Percentiles rank a stretch among this genome's conserved stretches.
Evolutionary conservation across 2,888 invertebrate species (phyloP).

Genomic region (Neoscelio sp.): DNA sequence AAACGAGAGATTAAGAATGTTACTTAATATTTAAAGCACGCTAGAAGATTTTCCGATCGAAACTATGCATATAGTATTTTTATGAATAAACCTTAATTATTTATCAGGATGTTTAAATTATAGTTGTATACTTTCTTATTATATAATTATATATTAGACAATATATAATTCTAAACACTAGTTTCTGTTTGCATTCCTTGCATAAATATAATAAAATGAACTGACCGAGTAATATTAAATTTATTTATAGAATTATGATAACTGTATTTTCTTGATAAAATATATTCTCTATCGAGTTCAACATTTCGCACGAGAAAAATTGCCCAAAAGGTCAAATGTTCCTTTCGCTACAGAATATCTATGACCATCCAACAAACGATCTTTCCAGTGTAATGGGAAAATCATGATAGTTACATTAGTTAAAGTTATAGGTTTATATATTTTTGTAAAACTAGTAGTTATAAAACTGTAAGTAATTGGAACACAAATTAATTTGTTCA

Average conservation of each 20-base stretch:
- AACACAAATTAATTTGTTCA: constrained; percentile 20
- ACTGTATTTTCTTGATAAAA: constrained; percentile 40
- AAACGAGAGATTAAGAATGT: constrained; percentile 16
- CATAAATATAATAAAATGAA: too few relatives aligned
- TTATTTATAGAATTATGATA: constrained; percentile 14
- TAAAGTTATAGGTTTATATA: constrained; percentile 32
- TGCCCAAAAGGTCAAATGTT: constrained; percentile 50
- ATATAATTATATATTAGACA: too few relatives aligned
- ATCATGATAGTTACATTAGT: constrained; percentile 34
- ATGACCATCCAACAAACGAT: constrained; percentile 46
- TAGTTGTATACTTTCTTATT: too few relatives aligned
- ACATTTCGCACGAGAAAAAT: constrained; percentile 43
- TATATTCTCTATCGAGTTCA: constrained; percentile 25
- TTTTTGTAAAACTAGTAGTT: constrained; percentile 31
- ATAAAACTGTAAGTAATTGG: constrained; percentile 28
- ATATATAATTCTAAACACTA: too few relatives aligned
- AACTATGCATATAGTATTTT: too few relatives aligned
- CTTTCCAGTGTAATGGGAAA: constrained; percentile 39
- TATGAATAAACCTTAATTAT: too few relatives aligned
- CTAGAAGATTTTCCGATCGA: constrained; percentile 1
- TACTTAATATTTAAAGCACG: constrained; percentile 22
- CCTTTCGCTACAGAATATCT: constrained; percentile 52
- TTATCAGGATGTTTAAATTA: too few relatives aligned
- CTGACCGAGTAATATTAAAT: not conserved
- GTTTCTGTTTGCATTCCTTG: too few relatives aligned